Evolutionary conservation across 2,113 vertebrate species (phyloP), one percentile per base, ranked within the genome.

Genomic region (Abramis brama): DNA sequence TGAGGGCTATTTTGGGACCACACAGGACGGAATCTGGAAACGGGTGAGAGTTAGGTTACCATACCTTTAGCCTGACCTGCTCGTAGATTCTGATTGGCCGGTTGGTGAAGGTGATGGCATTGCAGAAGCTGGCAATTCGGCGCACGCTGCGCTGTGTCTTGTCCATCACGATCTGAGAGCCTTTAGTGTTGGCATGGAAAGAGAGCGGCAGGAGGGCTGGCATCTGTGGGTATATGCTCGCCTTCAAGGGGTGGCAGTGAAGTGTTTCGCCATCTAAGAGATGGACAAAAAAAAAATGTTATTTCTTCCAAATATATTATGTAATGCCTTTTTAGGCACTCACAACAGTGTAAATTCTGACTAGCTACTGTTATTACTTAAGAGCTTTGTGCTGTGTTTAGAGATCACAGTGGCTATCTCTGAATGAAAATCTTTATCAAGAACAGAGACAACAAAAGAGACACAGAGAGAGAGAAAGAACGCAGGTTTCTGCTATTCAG

Each of bases 71-170:
- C 84, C 97, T 96, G 89, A 99, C 96, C 95, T 98, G 97, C 86
- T 99, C 98, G 0, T 98, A 97, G 87, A 97, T 94, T 19, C 96
- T 93, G 2, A 97, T 93, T 0, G 97, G 96, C 74, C 98, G 91
- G 95, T 99, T 97, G 87, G 95, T 97, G 95, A 99, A 99, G 88
- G 98, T 99, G 89, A 99, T 98, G 91, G 97, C 97, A 0, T 99
- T 98, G 94, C 98, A 99, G 95, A 99, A 99, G 77, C 97, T 99
- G 86, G 96, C 96, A 93, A 97, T 97, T 89, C 98, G 95, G 94
- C 97, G 97, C 82, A 97, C 98, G 0, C 92, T 95, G 90, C 96
- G 98, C 92, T 98, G 97, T 36, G 95, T 92, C 0, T 93, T 92
- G 93, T 99, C 98, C 97, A 99, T 98, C 91, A 97, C 92, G 85